Conservation (phyloP, 2,888 invertebrate genomes). For the Perdita meconis region DNA sequence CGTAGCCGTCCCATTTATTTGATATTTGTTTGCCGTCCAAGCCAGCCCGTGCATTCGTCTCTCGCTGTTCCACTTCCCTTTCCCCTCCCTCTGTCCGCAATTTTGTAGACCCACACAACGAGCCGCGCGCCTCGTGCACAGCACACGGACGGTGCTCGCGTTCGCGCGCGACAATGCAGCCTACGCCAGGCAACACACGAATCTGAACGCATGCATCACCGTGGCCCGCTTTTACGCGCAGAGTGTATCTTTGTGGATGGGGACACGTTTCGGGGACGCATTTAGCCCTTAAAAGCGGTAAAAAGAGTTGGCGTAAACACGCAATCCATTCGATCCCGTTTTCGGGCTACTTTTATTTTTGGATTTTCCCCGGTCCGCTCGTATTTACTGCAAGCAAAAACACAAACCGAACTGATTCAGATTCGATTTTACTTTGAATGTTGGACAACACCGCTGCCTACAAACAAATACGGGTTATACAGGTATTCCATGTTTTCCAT, state of each 20-base stretch:
- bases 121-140: background rate
- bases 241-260: slow-evolving; percentile 18
- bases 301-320: background rate
- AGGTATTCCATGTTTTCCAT: no score
- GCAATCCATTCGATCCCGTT: background rate
- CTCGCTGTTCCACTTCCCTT: slow-evolving; percentile 18
- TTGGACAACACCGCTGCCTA: background rate
- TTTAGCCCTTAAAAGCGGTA: slow-evolving; percentile 23
- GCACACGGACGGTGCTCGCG: slow-evolving; percentile 8
- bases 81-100: background rate
- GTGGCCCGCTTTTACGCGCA: slow-evolving; percentile 30
- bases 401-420: background rate
- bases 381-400: background rate
- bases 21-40: slow-evolving; percentile 66
- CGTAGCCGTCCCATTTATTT: slow-evolving; percentile 66
- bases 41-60: slow-evolving; percentile 36
- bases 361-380: background rate
- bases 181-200: background rate
- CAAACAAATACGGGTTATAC: no score
- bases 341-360: background rate
- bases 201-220: background rate
- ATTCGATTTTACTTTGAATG: background rate
- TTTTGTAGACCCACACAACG: background rate
- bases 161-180: slow-evolving; percentile 38
- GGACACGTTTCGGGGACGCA: slow-evolving; percentile 7